Conservation (phyloP, 2,888 invertebrate species). For the Lacanobia wlatinum region DNA sequence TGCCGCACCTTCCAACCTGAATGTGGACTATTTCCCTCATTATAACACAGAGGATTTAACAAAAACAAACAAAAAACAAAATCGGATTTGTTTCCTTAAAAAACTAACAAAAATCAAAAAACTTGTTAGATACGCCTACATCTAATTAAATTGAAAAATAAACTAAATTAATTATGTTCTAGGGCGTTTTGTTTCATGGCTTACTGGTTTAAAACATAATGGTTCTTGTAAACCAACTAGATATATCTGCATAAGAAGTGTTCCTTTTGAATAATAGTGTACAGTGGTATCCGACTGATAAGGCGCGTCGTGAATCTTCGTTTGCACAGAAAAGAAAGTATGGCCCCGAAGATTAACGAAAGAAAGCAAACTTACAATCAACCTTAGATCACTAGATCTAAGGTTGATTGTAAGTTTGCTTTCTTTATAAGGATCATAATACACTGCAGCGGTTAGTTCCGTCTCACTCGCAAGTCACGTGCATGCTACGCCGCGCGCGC, state of each 20-base stretch:
- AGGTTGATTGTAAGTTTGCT: too few species aligned
- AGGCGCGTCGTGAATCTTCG: too few species aligned
- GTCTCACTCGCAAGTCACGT: too few species aligned
- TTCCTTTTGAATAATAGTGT: background rate
- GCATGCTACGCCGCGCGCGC: too few species aligned
- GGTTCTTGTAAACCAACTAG: slow-evolving; percentile 33
- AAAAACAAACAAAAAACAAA: slow-evolving; percentile 72
- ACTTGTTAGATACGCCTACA: slow-evolving; percentile 72
- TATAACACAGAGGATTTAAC: slow-evolving; percentile 74
- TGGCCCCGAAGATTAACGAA: too few species aligned
- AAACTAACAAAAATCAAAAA: slow-evolving; percentile 72
- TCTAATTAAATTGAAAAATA: slow-evolving; percentile 69
- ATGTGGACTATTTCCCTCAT: slow-evolving; percentile 96
- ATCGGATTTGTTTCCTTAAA: slow-evolving; percentile 56
- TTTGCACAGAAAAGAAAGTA: too few species aligned
- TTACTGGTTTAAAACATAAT: slow-evolving; percentile 44
- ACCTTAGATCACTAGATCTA: too few species aligned
- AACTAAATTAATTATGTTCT: slow-evolving; percentile 57
- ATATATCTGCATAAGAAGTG: slow-evolving; percentile 7
- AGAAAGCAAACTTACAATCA: too few species aligned
- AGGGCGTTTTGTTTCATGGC: slow-evolving; percentile 70
- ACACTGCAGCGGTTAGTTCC: too few species aligned
- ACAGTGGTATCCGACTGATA: too few species aligned
- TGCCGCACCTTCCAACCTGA: slow-evolving; percentile 91
- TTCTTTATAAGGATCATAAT: too few species aligned